phyloP scores from a whole-genome alignment of 37 sponge, comb jelly and placozoan species.

The Spongilla lacustris region DNA sequence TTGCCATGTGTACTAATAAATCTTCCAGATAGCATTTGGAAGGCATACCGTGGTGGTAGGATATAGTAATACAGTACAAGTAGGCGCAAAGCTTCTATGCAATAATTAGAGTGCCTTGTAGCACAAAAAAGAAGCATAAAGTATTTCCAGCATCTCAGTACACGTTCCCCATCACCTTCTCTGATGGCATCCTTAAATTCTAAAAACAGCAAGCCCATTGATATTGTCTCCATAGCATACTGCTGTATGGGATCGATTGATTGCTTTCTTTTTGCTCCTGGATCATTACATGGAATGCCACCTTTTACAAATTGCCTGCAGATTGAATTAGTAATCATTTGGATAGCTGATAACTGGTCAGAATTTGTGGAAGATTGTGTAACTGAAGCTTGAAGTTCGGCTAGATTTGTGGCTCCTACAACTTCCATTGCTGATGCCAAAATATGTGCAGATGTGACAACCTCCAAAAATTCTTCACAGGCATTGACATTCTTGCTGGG shows the following conservation, averaged over 20 bases:
- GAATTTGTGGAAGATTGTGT: no score
- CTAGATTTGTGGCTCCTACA: background rate
- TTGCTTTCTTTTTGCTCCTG: background rate
- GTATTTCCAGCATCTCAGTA: conserved; percentile 19
- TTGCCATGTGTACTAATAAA: no score
- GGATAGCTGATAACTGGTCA: no score
- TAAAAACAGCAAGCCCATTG: conserved; percentile 16
- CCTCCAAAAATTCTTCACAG: conserved; percentile 25
- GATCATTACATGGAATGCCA: background rate
- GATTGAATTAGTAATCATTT: background rate
- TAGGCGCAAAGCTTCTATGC: conserved; percentile 5
- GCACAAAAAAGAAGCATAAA: conserved; percentile 14
- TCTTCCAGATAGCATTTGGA: no score
- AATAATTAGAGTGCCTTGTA: conserved; percentile 21
- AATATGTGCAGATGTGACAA: conserved; percentile 4
- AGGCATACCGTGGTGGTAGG: background rate
- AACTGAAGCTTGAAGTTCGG: no score
- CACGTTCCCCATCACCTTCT: conserved; percentile 40
- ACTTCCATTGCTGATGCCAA: conserved; percentile 8
- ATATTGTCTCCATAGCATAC: conserved; percentile 7
- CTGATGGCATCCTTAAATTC: conserved; percentile 37
- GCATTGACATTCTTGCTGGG: conserved; percentile 14
- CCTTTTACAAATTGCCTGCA: background rate
- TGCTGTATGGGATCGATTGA: background rate
- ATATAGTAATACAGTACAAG: conserved; percentile 3